Conservation (phyloP, 2,888 invertebrate species). For the Orthosia cruda region DNA sequence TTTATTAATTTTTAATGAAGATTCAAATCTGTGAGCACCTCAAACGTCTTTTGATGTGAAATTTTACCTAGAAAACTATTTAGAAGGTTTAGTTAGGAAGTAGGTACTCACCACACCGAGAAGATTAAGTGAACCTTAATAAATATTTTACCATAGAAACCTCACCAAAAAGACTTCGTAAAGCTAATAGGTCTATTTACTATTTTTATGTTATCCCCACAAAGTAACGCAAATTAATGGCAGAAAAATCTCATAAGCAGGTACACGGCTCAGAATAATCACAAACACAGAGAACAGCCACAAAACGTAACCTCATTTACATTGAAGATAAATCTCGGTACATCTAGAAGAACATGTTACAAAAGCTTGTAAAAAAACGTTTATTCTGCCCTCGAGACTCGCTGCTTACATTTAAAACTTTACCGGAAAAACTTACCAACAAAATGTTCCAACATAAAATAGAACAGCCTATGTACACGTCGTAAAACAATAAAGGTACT, state of each 20-base stretch:
- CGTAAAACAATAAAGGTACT: slow-evolving; percentile 48
- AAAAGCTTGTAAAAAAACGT: slow-evolving; percentile 51
- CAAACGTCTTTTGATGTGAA: slow-evolving; percentile 12
- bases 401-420: slow-evolving; percentile 39
- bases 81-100: not conserved
- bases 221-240: not conserved
- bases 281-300: not conserved
- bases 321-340: slow-evolving; percentile 25
- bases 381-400: slow-evolving; percentile 27
- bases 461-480: slow-evolving; percentile 22
- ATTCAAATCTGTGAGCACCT: slow-evolving; percentile 2
- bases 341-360: slow-evolving; percentile 5
- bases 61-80: slow-evolving; percentile 1
- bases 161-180: not conserved
- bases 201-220: not conserved
- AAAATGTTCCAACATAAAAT: slow-evolving; percentile 31
- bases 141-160: not conserved
- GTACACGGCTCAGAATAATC: not conserved
- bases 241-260: not conserved
- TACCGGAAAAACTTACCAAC: slow-evolving; percentile 19
- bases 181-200: not conserved
- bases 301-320: slow-evolving; percentile 10
- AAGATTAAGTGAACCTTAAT: not conserved
- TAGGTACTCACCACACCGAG: not conserved
- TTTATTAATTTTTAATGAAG: slow-evolving; percentile 12